A percentile compares a stretch with the other conserved stretches of the same genome.
These are phyloP conservation scores for Isaurus tuberculatus DNA, from an alignment of 92 coral and sea anemone species.

Conservation along the genomic window DNA sequence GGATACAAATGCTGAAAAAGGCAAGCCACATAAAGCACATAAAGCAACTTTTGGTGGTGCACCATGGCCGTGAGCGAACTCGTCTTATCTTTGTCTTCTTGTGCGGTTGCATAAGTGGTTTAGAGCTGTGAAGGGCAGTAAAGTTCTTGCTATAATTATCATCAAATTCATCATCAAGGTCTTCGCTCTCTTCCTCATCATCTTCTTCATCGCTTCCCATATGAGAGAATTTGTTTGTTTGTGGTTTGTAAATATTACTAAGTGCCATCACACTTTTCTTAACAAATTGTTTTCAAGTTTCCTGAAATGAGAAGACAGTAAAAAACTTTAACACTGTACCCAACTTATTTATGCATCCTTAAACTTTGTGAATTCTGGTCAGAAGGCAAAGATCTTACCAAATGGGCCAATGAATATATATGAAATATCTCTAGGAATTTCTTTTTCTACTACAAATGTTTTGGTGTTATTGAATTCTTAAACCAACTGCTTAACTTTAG, in stretches of 20 bases:
- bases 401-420: too few species aligned
- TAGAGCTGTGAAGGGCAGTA: slow-evolving; percentile 64
- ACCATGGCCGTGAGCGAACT: slow-evolving; percentile 84
- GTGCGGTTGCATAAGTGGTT: slow-evolving; percentile 70
- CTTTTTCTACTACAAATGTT: too few species aligned
- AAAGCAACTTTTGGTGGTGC: slow-evolving; percentile 82
- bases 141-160: slow-evolving; percentile 69
- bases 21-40: slow-evolving; percentile 85
- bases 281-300: not conserved
- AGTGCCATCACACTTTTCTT: slow-evolving; percentile 67
- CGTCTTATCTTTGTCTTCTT: slow-evolving; percentile 77
- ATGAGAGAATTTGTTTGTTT: slow-evolving; percentile 86
- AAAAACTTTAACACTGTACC: not conserved
- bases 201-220: slow-evolving; percentile 90
- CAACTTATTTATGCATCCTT: too few species aligned
- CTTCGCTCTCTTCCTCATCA: slow-evolving; percentile 71
- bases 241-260: slow-evolving; percentile 93
- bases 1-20: slow-evolving; percentile 77
- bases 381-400: too few species aligned
- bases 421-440: too few species aligned
- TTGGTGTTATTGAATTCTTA: too few species aligned
- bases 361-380: too few species aligned
- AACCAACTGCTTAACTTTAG: too few species aligned
- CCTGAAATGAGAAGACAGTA: not conserved
- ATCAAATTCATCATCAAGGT: slow-evolving; percentile 79